These are phyloP conservation scores for Xanthorhoe designata DNA, from an alignment of 2,888 invertebrate species.

Conservation along the genomic window DNA sequence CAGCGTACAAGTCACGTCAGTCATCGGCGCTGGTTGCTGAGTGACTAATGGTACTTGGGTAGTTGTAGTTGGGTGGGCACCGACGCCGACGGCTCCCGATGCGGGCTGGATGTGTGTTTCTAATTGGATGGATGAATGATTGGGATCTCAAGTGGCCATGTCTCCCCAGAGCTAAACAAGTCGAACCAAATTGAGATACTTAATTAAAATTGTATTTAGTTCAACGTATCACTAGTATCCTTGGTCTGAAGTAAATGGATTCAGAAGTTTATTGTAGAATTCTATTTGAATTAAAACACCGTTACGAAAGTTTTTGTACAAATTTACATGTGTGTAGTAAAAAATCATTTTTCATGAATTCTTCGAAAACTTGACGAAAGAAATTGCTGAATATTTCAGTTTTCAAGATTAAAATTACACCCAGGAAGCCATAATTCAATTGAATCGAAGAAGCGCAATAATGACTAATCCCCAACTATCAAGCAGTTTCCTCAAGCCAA, in stretches of 20 bases:
- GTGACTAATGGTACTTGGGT: constrained; percentile 54
- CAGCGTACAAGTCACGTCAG: constrained; percentile 38
- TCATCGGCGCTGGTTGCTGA: constrained; percentile 53
- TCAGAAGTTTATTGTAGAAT: neutral
- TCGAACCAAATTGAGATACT: neutral
- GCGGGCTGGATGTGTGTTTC: constrained; percentile 24
- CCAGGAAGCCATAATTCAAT: neutral
- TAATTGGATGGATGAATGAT: constrained; percentile 30
- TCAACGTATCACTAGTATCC: neutral
- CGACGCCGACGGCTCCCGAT: constrained; percentile 17
- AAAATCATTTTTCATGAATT: too few relatives aligned
- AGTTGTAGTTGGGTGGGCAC: neutral
- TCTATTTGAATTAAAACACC: neutral
- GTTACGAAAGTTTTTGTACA: too few relatives aligned
- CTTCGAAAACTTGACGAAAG: too few relatives aligned
- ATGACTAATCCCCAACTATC: neutral
- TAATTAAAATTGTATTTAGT: neutral
- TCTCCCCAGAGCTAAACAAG: neutral
- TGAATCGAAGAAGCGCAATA: neutral
- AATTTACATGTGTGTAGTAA: too few relatives aligned
- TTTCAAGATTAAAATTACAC: neutral
- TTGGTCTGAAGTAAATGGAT: neutral
- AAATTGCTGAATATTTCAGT: neutral
- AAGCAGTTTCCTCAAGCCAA: constrained; percentile 8
- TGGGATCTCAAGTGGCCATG: constrained; percentile 27